A percentile compares a stretch with the other conserved stretches of the same genome.
Conservation (phyloP, 2,113 vertebrate species). For the Ammospiza caudacuta region DNA sequence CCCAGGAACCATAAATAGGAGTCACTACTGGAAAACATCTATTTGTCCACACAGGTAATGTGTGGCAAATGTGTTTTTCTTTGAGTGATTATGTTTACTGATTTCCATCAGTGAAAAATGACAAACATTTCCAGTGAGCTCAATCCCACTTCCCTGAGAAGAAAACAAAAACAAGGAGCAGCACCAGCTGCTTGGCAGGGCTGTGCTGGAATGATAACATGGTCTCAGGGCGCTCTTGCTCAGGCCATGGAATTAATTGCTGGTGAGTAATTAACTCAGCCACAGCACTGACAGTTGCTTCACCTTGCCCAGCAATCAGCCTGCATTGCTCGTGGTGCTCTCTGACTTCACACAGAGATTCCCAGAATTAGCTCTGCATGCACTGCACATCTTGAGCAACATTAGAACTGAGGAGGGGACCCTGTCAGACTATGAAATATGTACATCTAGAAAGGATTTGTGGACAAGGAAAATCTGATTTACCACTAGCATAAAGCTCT, state of each 20-base stretch:
- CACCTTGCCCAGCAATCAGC: neutral
- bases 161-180: neutral
- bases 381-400: neutral
- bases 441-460: neutral
- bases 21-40: neutral
- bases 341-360: neutral
- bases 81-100: neutral
- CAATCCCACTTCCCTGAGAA: slow-evolving; percentile 4
- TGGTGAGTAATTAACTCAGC: neutral
- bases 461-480: neutral
- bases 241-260: neutral
- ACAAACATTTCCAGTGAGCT: slow-evolving; percentile 16
- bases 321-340: neutral
- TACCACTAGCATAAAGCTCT: neutral
- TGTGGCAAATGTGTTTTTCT: neutral
- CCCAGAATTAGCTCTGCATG: neutral
- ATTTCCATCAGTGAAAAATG: neutral
- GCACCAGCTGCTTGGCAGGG: slow-evolving; percentile 56
- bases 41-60: neutral
- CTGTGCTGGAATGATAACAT: neutral
- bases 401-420: neutral
- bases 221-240: neutral
- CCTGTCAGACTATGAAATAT: neutral
- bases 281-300: neutral
- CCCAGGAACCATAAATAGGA: neutral